Base-by-base conservation (phyloP, 2,113 vertebrate genomes). In the Neotoma lepida region DNA sequence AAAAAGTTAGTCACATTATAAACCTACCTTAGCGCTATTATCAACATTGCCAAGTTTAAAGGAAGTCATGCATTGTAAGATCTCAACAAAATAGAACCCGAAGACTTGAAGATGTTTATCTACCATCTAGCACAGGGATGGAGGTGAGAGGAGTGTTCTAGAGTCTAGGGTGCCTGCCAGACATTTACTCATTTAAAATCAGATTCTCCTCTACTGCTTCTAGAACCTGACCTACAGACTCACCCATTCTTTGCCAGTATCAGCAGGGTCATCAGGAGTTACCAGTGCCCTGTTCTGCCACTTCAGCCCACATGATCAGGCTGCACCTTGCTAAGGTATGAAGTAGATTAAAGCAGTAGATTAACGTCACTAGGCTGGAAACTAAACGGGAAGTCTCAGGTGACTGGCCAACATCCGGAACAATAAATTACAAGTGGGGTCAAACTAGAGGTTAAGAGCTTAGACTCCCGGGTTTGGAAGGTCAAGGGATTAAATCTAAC, bases 401-500 rank as follows among this genome's bases (percentile, higher is more conserved):
- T 86, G 30, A 92, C 74, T 39, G 26, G 30, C 73, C 6, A 89
- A 81, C 0, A 91, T 46, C 15, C 41, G 66, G 56, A 91, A 87
- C 93, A 39, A 76, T 41, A 71, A 94, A 86, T 70, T 58, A 54
- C 49, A 82, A 46, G 41, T 30, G 44, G 39, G 17, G 15, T 64
- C 81, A 70, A 88, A 88, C 5, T 82, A 63, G 33, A 92, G 51
- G 17, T 88, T 76, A 73, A 73, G 56, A 88, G 22, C 56, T 28
- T 64, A 94, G 81, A 89, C n/a, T 33, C 64, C 35, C 49, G 30
- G 9, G 56, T 96, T 94, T 46, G 85, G 20, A 80, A 89, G 88
- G 74, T 77, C 24, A 51, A 8, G 13, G 56, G 15, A 63, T 86
- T 93, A 89, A 89, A 73, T 84, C 61, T 68, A 41, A 41, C 20